A percentile compares a stretch with the other conserved stretches of the same genome.
Conservation (phyloP, 2,797 vertebrate species). For the Sebastes vulpes region DNA sequence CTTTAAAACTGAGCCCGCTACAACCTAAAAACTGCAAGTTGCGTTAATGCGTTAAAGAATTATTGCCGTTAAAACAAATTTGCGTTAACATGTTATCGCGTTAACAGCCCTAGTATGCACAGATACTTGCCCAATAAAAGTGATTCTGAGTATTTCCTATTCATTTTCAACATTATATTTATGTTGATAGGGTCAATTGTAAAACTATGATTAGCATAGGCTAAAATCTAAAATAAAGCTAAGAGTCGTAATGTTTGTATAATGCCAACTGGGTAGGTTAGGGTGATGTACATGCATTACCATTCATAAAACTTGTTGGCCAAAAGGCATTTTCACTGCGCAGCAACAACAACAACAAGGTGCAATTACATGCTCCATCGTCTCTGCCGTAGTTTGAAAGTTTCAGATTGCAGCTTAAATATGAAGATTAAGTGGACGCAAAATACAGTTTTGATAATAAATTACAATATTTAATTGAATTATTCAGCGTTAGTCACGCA, state of each 20-base stretch:
- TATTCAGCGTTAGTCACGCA: neutral
- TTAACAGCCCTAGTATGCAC: too few relatives aligned
- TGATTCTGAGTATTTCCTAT: too few relatives aligned
- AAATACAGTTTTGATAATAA: neutral
- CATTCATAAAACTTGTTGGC: neutral
- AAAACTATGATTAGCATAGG: neutral
- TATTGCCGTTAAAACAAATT: too few relatives aligned
- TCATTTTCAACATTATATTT: neutral
- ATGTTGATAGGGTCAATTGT: too few relatives aligned
- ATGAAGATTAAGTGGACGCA: neutral
- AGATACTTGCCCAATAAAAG: too few relatives aligned
- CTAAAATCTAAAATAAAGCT: neutral
- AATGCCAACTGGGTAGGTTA: neutral
- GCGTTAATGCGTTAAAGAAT: neutral
- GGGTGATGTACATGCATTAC: neutral
- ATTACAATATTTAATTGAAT: neutral
- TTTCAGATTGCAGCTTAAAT: neutral
- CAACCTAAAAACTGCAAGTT: neutral
- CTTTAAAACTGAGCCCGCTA: neutral
- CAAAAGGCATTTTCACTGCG: neutral
- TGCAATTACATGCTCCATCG: neutral
- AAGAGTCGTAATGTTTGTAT: neutral
- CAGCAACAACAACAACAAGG: neutral
- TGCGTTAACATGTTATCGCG: too few relatives aligned
- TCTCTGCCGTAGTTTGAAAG: neutral